These are phyloP conservation scores for Myxocyprinus asiaticus DNA, from an alignment of 2,113 vertebrate species.

Conservation along the genomic window DNA sequence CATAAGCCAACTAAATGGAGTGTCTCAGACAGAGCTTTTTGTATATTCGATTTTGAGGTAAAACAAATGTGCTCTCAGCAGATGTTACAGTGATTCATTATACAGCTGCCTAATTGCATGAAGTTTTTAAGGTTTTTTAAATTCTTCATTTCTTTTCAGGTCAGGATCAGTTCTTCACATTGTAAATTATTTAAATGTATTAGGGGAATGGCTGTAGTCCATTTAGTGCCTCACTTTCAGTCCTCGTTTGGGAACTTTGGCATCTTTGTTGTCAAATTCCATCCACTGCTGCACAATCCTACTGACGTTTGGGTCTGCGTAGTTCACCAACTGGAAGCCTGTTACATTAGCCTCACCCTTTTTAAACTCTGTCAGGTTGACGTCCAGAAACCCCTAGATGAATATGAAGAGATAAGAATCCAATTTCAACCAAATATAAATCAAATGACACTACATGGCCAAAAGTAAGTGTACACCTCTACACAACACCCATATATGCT, in stretches of 20 bases:
- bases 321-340: constrained; percentile 95
- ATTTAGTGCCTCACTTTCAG: constrained; percentile 79
- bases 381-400: constrained; percentile 93
- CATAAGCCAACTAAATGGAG: constrained; percentile 1
- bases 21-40: background rate
- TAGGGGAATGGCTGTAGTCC: background rate
- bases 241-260: constrained; percentile 86
- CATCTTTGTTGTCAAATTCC: constrained; percentile 90
- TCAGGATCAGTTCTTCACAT: constrained; percentile 7
- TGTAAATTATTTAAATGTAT: background rate
- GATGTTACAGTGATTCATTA: background rate
- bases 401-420: background rate
- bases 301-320: constrained; percentile 83
- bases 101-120: background rate
- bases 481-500: no score
- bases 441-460: background rate
- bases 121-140: background rate
- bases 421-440: constrained; percentile 5
- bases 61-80: background rate
- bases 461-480: no score
- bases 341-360: constrained; percentile 95
- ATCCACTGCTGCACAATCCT: constrained; percentile 92
- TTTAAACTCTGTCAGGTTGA: constrained; percentile 91
- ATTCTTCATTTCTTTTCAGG: background rate
- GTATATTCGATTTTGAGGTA: constrained; percentile 11